Evolutionary conservation across 2,113 vertebrate genomes (phyloP), one percentile per base, ranked within the genome.

Genomic region (Pterocles burchelli): DNA sequence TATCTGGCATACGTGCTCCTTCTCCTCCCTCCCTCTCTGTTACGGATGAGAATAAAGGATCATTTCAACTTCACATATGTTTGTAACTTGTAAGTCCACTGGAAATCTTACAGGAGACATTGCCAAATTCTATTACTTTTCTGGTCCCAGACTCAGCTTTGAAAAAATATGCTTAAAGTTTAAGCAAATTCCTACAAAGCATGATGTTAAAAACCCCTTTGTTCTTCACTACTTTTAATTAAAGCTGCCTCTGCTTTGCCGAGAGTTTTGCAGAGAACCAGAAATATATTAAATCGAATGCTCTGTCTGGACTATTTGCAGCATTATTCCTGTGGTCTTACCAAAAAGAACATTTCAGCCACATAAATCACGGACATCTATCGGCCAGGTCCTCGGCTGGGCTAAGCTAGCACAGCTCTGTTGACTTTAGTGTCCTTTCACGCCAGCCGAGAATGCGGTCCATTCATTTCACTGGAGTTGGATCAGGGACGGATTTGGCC

Each of bases 1-100:
- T 70, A 7, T 70, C 96, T 95, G 96, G 89, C 93, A 92, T 91
- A 67, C 68, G 17, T 71, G 29, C 90, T 95, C 77, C 71, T 94
- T 74, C 92, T 88, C 71, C 77, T 89, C 83, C 85, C 62, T 89
- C 81, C 82, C 88, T 70, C 88, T 66, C 78, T 92, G 36, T 78
- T 93, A 66, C 7, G 41, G 92, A 93, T 90, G 80, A 92, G 92
- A 83, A 70, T 80, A 97, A 97, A 96, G 74, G 81, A 78, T 91
- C 62, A 21, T 93, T 95, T 95, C 94, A 87, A 24, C 77, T 94
- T 90, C 92, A 85, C 89, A 26, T 81, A 24, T 95, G 92, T 96
- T 96, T 94, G 91, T 96, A 95, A 92, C 97, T 97, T 97, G 62
- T 67, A 92, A 94, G 85, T 82, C 83, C 88, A 82, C 86, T 94